Evolutionary conservation across 2,797 vertebrate genomes (phyloP).

Genomic region (Austrolebias charrua): DNA sequence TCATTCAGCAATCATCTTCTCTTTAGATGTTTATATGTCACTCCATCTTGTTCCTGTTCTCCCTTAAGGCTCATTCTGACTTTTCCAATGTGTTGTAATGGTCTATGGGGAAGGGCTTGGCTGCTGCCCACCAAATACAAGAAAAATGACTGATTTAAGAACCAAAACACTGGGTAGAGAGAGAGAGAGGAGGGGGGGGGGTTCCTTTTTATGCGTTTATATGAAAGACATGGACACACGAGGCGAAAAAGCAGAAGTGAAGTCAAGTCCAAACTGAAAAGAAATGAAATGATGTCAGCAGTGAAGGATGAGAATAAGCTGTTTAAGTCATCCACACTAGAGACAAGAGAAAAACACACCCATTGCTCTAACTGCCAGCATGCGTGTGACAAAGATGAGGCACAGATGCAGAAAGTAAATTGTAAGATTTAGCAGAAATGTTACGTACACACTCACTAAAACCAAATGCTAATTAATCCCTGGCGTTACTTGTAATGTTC

Average conservation of each 20-base stretch:
- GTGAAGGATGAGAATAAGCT: slow-evolving; percentile 17
- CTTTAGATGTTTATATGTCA: slow-evolving; percentile 43
- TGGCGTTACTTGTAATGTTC: slow-evolving; percentile 26
- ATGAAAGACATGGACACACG: not conserved
- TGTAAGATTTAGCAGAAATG: slow-evolving; percentile 53
- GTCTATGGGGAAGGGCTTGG: slow-evolving; percentile 58
- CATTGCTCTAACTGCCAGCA: slow-evolving; percentile 9
- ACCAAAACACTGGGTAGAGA: slow-evolving; percentile 41
- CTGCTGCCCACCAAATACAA: slow-evolving; percentile 61
- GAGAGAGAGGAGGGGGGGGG: slow-evolving; percentile 8
- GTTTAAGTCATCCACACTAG: slow-evolving; percentile 20
- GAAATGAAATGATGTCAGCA: slow-evolving; percentile 36
- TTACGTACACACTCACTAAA: slow-evolving; percentile 3
- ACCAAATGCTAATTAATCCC: slow-evolving; percentile 24
- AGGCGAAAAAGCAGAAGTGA: not conserved
- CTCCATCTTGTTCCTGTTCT: slow-evolving; percentile 37
- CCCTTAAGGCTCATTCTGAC: slow-evolving; percentile 13
- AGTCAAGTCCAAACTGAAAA: slow-evolving; percentile 8
- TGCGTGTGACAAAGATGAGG: not conserved
- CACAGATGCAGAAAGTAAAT: slow-evolving; percentile 33
- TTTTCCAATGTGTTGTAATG: slow-evolving; percentile 49
- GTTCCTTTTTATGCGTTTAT: slow-evolving; percentile 16
- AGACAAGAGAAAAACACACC: slow-evolving; percentile 19
- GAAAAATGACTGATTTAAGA: slow-evolving; percentile 47
- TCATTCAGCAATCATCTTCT: slow-evolving; percentile 33